phyloP scores from a whole-genome alignment of 2,888 invertebrate species.

The Nebria salina region DNA sequence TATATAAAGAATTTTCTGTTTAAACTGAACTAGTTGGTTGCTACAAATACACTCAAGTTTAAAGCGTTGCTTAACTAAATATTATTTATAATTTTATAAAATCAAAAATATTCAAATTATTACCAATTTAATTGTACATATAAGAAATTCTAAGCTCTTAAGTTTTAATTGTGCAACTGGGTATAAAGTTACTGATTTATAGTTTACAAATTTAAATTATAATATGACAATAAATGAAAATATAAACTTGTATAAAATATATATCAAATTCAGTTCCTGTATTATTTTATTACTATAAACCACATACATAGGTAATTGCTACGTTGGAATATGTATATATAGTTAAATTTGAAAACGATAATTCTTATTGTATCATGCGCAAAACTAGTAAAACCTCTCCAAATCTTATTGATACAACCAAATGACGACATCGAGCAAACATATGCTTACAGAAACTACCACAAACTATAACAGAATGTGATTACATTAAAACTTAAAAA shows the following conservation, averaged over 20 bases:
- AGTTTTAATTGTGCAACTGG: background rate
- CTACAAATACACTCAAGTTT: too few species aligned
- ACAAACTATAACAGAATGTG: slow-evolving; percentile 40
- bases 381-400: slow-evolving; percentile 17
- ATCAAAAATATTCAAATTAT: too few species aligned
- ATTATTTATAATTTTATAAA: too few species aligned
- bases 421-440: background rate
- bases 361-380: slow-evolving; percentile 15
- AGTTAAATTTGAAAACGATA: slow-evolving; percentile 11
- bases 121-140: background rate
- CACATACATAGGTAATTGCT: background rate
- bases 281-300: background rate
- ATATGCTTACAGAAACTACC: slow-evolving; percentile 37
- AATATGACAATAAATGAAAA: background rate
- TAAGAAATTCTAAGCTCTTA: background rate
- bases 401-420: background rate
- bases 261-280: background rate
- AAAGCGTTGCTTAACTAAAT: too few species aligned
- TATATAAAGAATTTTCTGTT: too few species aligned
- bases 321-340: slow-evolving; percentile 18
- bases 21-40: too few species aligned
- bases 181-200: background rate
- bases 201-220: background rate
- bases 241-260: background rate
- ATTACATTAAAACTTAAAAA: slow-evolving; percentile 34